Evolutionary conservation across 2,888 invertebrate genomes (phyloP).

Genomic region (Scaptomyza caliginosa): DNA sequence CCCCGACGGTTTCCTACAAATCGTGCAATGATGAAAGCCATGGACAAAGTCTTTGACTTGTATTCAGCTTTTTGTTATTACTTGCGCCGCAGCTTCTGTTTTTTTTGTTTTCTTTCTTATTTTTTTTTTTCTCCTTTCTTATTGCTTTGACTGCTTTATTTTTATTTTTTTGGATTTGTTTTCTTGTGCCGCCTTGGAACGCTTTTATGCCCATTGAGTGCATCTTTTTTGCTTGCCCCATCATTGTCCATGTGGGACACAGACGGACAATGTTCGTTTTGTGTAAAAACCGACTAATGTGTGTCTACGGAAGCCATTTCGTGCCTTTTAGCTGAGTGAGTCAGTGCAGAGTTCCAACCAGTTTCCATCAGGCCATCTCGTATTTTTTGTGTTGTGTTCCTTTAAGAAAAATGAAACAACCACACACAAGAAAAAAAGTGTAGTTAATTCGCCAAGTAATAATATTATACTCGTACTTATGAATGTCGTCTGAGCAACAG

Average conservation of each 20-base stretch:
- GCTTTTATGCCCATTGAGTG: conserved; percentile 77
- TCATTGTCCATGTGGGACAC: conserved; percentile 32
- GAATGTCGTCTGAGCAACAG: conserved; percentile 70
- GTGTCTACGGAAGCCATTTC: conserved; percentile 80
- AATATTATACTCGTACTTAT: conserved; percentile 80
- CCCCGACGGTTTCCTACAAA: conserved; percentile 53
- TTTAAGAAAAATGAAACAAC: conserved; percentile 22
- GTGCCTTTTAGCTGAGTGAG: conserved; percentile 68
- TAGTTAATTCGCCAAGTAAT: conserved; percentile 81
- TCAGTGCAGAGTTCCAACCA: conserved; percentile 55
- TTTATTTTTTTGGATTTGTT: conserved; percentile 12
- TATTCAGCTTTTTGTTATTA: conserved; percentile 72
- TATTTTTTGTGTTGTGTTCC: conserved; percentile 38
- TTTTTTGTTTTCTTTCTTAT: conserved; percentile 30
- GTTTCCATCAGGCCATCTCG: conserved; percentile 47
- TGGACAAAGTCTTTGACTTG: conserved; percentile 80
- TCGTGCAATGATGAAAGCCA: conserved; percentile 79
- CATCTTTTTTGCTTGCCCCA: conserved; percentile 54
- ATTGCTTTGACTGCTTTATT: conserved; percentile 26
- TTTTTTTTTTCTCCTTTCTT: conserved; percentile 18
- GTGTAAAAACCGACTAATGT: conserved; percentile 81
- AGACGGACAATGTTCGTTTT: conserved; percentile 52
- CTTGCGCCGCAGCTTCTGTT: conserved; percentile 59
- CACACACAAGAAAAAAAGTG: conserved; percentile 41
- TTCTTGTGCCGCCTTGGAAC: conserved; percentile 63